phyloP scores from a whole-genome alignment of 2,113 vertebrate species.

The Tricholaema leucomelas region DNA sequence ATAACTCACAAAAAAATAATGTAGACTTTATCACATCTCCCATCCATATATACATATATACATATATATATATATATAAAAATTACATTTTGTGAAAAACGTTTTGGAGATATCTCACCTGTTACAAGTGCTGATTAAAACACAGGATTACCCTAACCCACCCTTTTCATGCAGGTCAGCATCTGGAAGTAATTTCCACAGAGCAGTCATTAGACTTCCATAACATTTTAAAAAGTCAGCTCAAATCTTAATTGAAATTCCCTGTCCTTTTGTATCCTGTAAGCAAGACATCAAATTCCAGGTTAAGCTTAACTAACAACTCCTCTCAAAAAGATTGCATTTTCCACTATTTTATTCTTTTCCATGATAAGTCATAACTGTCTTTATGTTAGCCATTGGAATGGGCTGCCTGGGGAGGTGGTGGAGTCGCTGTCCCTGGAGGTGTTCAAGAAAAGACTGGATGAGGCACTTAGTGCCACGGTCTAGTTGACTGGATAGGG shows the following conservation, averaged over 20 bases:
- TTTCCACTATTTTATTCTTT: background rate
- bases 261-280: conserved; percentile 21
- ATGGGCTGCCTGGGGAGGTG: too few species aligned
- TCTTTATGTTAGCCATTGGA: too few species aligned
- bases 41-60: too few species aligned
- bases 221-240: conserved; percentile 61
- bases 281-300: background rate
- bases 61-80: too few species aligned
- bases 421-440: too few species aligned
- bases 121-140: conserved; percentile 43
- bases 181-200: conserved; percentile 77
- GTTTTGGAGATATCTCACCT: background rate
- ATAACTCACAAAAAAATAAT: background rate
- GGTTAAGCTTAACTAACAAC: conserved; percentile 8
- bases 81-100: background rate
- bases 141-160: conserved; percentile 34
- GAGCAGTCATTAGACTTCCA: conserved; percentile 65
- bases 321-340: conserved; percentile 19
- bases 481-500: too few species aligned
- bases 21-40: background rate
- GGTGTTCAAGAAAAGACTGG: too few species aligned
- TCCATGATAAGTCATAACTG: background rate
- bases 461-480: too few species aligned
- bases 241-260: conserved; percentile 63
- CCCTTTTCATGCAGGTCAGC: conserved; percentile 58